Evolutionary conservation across 2,113 vertebrate species (phyloP), one percentile per base, ranked within the genome.

Genomic region (Azemiops feae): DNA sequence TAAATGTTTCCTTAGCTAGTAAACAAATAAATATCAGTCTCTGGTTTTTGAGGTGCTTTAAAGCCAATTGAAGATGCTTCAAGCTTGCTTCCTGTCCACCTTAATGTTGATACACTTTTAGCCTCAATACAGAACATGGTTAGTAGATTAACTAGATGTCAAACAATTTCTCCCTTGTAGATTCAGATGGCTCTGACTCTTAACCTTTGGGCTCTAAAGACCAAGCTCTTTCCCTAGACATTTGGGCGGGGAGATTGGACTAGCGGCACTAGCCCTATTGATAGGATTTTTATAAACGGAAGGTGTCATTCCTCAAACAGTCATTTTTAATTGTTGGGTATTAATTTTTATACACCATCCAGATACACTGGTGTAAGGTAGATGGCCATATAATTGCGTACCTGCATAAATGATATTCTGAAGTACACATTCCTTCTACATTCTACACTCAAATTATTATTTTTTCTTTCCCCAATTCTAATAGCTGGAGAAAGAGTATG

Each of bases 401-500:
- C 0, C 39, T 43, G 34, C 0, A 12, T 43, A 0, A 0, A n/a
- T 23, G 30, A 9, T 12, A 39, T 14, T 87, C 12, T 39, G 11
- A 69, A 43, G 22, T 11, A 12, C 11, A 54, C 22, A 43, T 45
- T 12, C 25, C 39, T 91, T 47, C 39, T 54, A 18, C 11, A 8
- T 54, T 23, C 16, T 74, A 74, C 23, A 30, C 16, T 16, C 5
- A 22, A 43, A 81, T 81, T 81, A 1, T 39, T 81, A 20, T 74
- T 69, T n/a, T 16, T 81, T 20, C n/a, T 4, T 22, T 16, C 60
- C 18, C n/a, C 45, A 5, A 4, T 47, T 57, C 23, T n/a, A 39
- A 60, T 30, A 99, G 99, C 96, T 99, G 95, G 98, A 99, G 93
- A 99, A 99, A 96, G 99, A 99, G 7, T 99, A 99, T 0, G 96